Base-by-base conservation (phyloP, 2,113 vertebrate species). In the Eudyptes chrysolophus region DNA sequence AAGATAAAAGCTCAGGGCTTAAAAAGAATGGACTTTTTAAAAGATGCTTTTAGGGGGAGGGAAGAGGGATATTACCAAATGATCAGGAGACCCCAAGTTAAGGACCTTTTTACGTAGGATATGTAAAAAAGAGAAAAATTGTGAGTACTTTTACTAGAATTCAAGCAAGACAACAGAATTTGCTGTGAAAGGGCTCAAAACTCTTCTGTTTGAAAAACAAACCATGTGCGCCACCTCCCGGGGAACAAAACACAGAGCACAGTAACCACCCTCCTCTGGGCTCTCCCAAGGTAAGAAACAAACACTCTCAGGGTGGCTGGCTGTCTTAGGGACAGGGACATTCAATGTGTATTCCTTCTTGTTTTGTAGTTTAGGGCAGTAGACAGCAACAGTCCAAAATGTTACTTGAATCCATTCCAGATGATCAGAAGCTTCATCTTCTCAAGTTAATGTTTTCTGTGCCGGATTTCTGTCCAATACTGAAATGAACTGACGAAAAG, bases 211-310 rank as follows among this genome's bases (percentile, higher is more conserved):
- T 60, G 61, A 36, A 64, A 92, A 85, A 3, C 84, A 74, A 87
- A 38, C 36, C 94, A 21, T 11, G 96, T 74, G 92, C 92, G 91
- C 97, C 97, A 96, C 60, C 97, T 97, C 81, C 92, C 55, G 97
- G 90, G 78, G 24, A 18, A 49, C 27, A 15, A 40, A 44, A 15
- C 34, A 9, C 21, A 46, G 65, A 81, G 61, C 86, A 42, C 16
- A 16, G 52, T 5, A n/a, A 34, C 9, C 32, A 22, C 25, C 25
- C 46, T 11, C 8, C 21, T 51, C 57, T 12, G 6, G 15, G 32
- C 54, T 84, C 48, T 34, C 30, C 11, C 9, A 3, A 16, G 24
- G 36, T 17, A 25, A 20, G 49, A 42, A 38, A 42, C 7, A 34
- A 14, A 2, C 6, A 1, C 48, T 24, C 12, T 2, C 32, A 16